Base-by-base conservation (phyloP, 2,888 invertebrate genomes). In the Eilema sororculum region DNA sequence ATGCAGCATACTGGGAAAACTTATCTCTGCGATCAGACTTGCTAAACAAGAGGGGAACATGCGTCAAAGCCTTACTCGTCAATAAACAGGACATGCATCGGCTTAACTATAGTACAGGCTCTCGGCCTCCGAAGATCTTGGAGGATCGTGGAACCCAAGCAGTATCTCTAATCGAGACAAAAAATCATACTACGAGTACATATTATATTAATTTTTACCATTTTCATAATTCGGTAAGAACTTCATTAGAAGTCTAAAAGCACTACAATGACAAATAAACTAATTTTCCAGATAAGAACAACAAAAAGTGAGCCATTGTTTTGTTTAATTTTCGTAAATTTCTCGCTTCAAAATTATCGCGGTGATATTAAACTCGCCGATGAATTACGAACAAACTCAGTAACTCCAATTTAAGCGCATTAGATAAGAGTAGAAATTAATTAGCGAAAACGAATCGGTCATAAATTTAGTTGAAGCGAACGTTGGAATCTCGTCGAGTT, bases 401-500 rank as follows among this genome's bases (percentile, higher is more conserved):
- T 76, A 88, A 89, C 87, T 87, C 89, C 90, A 90, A 90, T 90
- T 52, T 89, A 88, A 85, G 87, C 84, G 85, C 86, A 88, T 89
- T 87, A 87, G 89, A 90, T 88, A 89, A 88, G 89, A 88, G 87
- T 86, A 84, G 81, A 90, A 91, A 92, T 92, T 92, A 93, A 93
- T 92, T 91, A 91, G 87, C 77, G 87, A 84, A 84, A 87, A 86
- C 87, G 88, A 84, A 88, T 86, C 84, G 86, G 80, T 85, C 84
- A 88, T 91, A 91, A 92, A 91, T 93, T 91, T 81, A 74, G 79
- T 79, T 80, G 86, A 84, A 82, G 68, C 81, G 84, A 84, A 84
- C 86, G 87, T 82, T 89, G 83, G 81, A 86, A 83, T 80, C 79
- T 77, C 73, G 73, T 78, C 63, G 74, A 79, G 81, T 84, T 84